Evolutionary conservation across 30 jellyfish, hydroid and myxozoan species (phyloP).

Genomic region (Aurelia sp.): DNA sequence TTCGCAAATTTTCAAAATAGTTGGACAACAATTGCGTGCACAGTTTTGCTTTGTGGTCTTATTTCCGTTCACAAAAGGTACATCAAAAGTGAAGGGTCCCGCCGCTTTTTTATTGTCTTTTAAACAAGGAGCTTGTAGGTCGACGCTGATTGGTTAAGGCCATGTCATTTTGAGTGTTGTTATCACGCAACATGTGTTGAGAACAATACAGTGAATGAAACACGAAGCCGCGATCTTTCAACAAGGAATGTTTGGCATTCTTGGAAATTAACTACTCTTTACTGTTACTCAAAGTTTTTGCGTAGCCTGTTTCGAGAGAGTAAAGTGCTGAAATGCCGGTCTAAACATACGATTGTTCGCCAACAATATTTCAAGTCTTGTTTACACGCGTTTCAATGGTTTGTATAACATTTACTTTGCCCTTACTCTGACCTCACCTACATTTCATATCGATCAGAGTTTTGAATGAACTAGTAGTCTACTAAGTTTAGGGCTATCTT

Average conservation of each 20-base stretch:
- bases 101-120: slow-evolving; percentile 52
- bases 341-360: not conserved
- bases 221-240: slow-evolving; percentile 63
- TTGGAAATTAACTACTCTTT: slow-evolving; percentile 56
- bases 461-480: too few relatives aligned
- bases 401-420: too few relatives aligned
- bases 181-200: slow-evolving; percentile 92
- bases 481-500: too few relatives aligned
- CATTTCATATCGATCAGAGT: too few relatives aligned
- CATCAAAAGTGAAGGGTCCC: slow-evolving; percentile 74
- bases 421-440: too few relatives aligned
- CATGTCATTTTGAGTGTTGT: slow-evolving; percentile 85
- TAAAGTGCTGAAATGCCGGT: slow-evolving; percentile 25
- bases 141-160: slow-evolving; percentile 72
- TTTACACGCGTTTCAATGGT: slow-evolving; percentile 4
- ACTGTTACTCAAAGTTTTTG: slow-evolving; percentile 34
- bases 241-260: slow-evolving; percentile 61
- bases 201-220: slow-evolving; percentile 67
- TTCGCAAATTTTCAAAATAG: slow-evolving; percentile 69
- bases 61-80: slow-evolving; percentile 72
- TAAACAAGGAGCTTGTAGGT: slow-evolving; percentile 59
- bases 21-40: slow-evolving; percentile 64
- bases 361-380: not conserved
- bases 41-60: slow-evolving; percentile 57
- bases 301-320: not conserved